Conservation (phyloP, 2,888 invertebrate species). For the Trisateles emortualis region DNA sequence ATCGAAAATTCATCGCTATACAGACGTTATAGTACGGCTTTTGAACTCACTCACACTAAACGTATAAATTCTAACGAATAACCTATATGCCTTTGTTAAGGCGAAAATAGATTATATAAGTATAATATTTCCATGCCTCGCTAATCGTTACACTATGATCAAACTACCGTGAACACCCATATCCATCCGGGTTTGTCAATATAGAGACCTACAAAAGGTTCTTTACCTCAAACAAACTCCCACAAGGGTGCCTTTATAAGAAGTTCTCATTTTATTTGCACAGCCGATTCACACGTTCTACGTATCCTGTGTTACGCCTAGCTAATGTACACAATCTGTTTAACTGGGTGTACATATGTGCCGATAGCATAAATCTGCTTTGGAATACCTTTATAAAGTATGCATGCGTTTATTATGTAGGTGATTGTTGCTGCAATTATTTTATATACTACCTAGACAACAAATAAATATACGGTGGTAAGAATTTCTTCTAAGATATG, state of each 20-base stretch:
- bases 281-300: constrained; percentile 33
- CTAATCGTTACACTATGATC: not conserved
- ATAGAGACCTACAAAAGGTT: not conserved
- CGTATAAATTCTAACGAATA: too few relatives aligned
- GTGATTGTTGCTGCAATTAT: not conserved
- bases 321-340: constrained; percentile 39
- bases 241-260: constrained; percentile 21
- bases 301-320: constrained; percentile 26
- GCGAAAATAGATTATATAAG: too few relatives aligned
- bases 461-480: too few relatives aligned
- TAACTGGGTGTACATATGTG: constrained; percentile 28
- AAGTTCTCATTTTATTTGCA: constrained; percentile 31
- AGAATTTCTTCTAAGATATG: too few relatives aligned
- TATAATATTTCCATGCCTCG: not conserved
- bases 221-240: constrained; percentile 18
- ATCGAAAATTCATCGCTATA: too few relatives aligned
- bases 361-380: constrained; percentile 15
- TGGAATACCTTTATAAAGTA: not conserved
- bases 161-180: not conserved
- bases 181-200: not conserved
- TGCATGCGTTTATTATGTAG: not conserved
- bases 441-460: too few relatives aligned
- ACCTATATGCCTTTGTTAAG: too few relatives aligned
- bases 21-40: too few relatives aligned
- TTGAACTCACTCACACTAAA: too few relatives aligned